Evolutionary conservation across 2,888 invertebrate species (phyloP), one percentile per base, ranked within the genome.

Genomic region (Tineola bisselliella): DNA sequence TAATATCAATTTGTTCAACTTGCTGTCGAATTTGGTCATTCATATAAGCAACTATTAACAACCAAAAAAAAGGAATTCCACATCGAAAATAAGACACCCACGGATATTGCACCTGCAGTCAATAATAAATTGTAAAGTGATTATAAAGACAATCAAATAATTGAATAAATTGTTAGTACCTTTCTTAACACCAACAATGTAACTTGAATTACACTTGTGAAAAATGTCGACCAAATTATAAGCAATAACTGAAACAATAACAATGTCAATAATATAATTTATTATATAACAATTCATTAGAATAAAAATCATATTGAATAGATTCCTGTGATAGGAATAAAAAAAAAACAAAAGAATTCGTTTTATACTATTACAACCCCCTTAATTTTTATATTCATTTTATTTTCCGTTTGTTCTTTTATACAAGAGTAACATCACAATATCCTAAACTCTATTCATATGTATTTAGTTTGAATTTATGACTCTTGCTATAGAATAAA

Each of bases 141-240:
- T 6, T 25, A 25, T 25, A 25, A 25, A 43, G n/a, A n/a, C n/a
- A 43, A 43, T 43, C 12, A 3, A 43, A 3, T 43, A 43, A 43
- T 2, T n/a, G n/a, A n/a, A n/a, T n/a, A 2, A 25, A 6, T 25
- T 25, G 2, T 25, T 6, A 25, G 25, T 65, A 77, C 79, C 70
- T 72, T 68, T 13, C 70, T 63, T 57, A 69, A 67, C 15, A 68
- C 67, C 19, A 77, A 67, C n/a, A 76, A 61, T 11, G 79, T 75
- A 17, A 74, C 66, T 11, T 75, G 73, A 56, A 72, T 65, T 0
- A 80, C 75, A 44, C 75, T 74, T 64, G 71, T 74, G 8, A 75
- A 74, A 65, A 81, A 80, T 72, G 77, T 75, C 60, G 73, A 63
- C 81, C 79, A 81, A 54, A 75, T 72, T 10, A 67, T 69, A 11